Percentiles rank a stretch among this genome's conserved stretches.
phyloP scores from a whole-genome alignment of 53 echinoderm and acorn worm genomes.

The Arbacia lixula region DNA sequence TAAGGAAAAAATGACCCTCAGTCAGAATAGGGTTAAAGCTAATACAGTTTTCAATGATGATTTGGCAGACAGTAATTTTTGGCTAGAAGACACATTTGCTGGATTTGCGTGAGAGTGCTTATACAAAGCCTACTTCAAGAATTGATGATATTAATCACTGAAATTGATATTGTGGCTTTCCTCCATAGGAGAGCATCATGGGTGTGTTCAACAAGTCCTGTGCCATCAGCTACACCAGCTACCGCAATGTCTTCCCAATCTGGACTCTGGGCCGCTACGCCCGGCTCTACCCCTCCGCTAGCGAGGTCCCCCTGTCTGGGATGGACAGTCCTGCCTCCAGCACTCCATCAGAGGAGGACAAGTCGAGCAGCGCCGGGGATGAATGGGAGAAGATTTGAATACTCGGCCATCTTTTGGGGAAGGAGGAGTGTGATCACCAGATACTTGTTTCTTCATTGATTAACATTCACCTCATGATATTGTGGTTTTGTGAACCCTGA shows the following conservation, averaged over 20 bases:
- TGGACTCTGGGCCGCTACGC: constrained; percentile 88
- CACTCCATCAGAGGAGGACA: neutral
- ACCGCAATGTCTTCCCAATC: constrained; percentile 90
- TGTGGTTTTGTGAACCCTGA: too few relatives aligned
- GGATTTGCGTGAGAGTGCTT: too few relatives aligned
- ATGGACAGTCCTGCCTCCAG: neutral
- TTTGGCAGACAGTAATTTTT: too few relatives aligned
- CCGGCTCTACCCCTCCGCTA: constrained; percentile 54
- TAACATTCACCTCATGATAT: too few relatives aligned
- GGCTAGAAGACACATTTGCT: too few relatives aligned
- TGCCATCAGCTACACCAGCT: constrained; percentile 92
- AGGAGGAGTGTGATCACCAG: neutral
- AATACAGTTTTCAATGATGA: too few relatives aligned
- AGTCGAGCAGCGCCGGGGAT: constrained; percentile 35
- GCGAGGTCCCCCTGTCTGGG: neutral
- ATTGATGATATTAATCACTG: too few relatives aligned
- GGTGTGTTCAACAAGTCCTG: constrained; percentile 98
- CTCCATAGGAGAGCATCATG: constrained; percentile 76
- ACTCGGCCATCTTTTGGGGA: neutral
- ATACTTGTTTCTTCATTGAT: neutral
- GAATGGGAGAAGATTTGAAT: constrained; percentile 63
- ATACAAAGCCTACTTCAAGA: too few relatives aligned
- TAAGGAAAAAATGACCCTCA: too few relatives aligned
- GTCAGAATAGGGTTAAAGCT: too few relatives aligned
- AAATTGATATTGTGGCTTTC: neutral